Evolutionary conservation across 2,888 invertebrate genomes (phyloP).

Genomic region (Galerucella calmariensis): DNA sequence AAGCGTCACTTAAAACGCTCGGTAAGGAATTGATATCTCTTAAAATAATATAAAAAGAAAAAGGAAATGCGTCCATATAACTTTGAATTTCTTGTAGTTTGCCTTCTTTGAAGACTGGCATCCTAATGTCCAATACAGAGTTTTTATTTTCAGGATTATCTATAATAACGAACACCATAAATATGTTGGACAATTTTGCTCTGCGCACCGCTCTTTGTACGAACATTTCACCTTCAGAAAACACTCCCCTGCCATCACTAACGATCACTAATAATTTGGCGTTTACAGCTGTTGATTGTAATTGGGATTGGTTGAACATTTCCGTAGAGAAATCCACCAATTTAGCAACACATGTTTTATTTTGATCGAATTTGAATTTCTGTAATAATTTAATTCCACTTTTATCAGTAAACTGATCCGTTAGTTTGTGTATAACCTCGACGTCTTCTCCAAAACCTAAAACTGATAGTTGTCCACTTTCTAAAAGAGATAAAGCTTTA

Average conservation of each 20-base stretch:
- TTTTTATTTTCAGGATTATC: slow-evolving; percentile 94
- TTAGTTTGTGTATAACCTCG: slow-evolving; percentile 86
- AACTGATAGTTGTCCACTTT: slow-evolving; percentile 93
- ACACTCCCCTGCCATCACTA: slow-evolving; percentile 95
- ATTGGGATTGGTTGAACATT: slow-evolving; percentile 68
- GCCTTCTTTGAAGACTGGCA: slow-evolving; percentile 76
- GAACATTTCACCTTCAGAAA: slow-evolving; percentile 83
- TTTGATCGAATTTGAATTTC: slow-evolving; percentile 88
- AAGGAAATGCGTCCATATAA: slow-evolving; percentile 96
- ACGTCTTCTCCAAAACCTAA: slow-evolving; percentile 91
- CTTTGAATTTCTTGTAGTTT: slow-evolving; percentile 75
- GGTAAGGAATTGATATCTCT: slow-evolving; percentile 90
- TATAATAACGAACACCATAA: slow-evolving; percentile 94
- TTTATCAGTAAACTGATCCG: slow-evolving; percentile 86
- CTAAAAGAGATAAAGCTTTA: slow-evolving; percentile 89
- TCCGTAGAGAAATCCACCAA: slow-evolving; percentile 83
- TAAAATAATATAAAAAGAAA: slow-evolving; percentile 96
- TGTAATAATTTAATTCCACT: slow-evolving; percentile 86
- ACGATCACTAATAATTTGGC: slow-evolving; percentile 91
- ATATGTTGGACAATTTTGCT: slow-evolving; percentile 85
- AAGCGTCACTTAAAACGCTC: slow-evolving; percentile 90
- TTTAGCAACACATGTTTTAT: slow-evolving; percentile 87
- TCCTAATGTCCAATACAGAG: slow-evolving; percentile 90
- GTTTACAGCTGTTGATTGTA: slow-evolving; percentile 68
- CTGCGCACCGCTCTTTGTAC: slow-evolving; percentile 83